phyloP scores from a whole-genome alignment of 2,888 invertebrate genomes.

The Drosophila phalerata region DNA sequence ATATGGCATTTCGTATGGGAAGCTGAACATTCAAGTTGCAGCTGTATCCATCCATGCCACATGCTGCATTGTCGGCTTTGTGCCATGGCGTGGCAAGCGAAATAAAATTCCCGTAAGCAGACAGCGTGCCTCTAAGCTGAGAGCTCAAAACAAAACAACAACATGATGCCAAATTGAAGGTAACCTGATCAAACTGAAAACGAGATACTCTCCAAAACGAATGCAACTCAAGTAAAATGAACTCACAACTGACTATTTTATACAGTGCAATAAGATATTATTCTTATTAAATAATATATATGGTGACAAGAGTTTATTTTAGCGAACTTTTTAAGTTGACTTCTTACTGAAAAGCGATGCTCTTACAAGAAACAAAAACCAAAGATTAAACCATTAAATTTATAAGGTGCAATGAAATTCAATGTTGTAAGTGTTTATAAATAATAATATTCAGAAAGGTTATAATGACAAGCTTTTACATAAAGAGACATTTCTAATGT shows the following conservation, averaged over 20 bases:
- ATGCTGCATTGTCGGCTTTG: conserved; percentile 71
- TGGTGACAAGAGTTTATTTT: background rate
- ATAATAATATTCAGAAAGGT: too few species aligned
- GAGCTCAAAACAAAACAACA: conserved; percentile 37
- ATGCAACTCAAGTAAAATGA: background rate
- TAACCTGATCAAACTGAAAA: conserved; percentile 1
- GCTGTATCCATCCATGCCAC: conserved; percentile 37
- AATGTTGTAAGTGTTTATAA: too few species aligned
- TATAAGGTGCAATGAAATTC: too few species aligned
- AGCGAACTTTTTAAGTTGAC: background rate
- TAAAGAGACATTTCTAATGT: too few species aligned
- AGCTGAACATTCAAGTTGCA: conserved; percentile 16
- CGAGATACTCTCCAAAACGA: conserved; percentile 4
- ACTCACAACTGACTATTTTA: background rate
- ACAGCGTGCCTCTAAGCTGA: conserved; percentile 65
- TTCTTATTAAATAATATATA: background rate
- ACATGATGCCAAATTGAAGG: conserved; percentile 8
- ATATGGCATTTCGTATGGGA: conserved; percentile 55
- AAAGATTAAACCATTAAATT: too few species aligned
- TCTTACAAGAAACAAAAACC: background rate
- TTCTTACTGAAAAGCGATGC: background rate
- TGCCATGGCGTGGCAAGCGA: conserved; percentile 73
- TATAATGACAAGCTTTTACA: too few species aligned
- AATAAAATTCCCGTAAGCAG: conserved; percentile 78
- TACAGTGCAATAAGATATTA: background rate